Conservation (phyloP, 1,140 invertebrate species). For the Propsilocerus akamusi region DNA sequence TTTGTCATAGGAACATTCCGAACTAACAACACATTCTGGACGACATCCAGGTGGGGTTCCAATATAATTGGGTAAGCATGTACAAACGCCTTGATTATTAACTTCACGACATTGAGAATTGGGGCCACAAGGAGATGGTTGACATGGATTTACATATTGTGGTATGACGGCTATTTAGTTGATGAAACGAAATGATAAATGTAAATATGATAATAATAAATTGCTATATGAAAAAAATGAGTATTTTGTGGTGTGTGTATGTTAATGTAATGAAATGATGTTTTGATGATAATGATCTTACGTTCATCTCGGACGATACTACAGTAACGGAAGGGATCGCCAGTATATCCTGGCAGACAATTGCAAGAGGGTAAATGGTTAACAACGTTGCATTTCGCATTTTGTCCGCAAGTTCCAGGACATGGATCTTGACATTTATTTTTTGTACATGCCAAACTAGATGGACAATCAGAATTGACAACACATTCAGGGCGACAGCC, state of each 20-base stretch:
- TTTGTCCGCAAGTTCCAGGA: constrained; percentile 48
- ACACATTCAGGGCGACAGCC: constrained; percentile 55
- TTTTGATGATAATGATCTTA: no score
- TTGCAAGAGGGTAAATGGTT: constrained; percentile 56
- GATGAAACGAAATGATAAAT: no score
- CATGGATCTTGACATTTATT: constrained; percentile 63
- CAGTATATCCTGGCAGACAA: constrained; percentile 42
- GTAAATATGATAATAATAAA: no score
- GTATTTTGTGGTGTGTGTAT: neutral
- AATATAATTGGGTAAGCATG: constrained; percentile 38
- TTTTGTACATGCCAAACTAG: constrained; percentile 45
- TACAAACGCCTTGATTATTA: constrained; percentile 37
- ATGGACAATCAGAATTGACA: constrained; percentile 48
- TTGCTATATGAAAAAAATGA: neutral
- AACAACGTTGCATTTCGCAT: constrained; percentile 51
- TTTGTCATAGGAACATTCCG: constrained; percentile 41
- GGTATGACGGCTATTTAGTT: constrained; percentile 22
- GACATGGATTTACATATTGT: constrained; percentile 26
- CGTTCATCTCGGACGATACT: constrained; percentile 30
- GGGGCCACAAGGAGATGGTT: constrained; percentile 44
- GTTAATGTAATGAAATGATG: constrained; percentile 4
- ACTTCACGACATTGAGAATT: constrained; percentile 41
- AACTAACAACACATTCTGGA: constrained; percentile 40
- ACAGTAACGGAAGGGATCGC: constrained; percentile 46
- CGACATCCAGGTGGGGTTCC: constrained; percentile 39